Evolutionary conservation across 2,797 vertebrate species (phyloP), one percentile per base, ranked within the genome.

Genomic region (Urocyon cinereoargenteus): DNA sequence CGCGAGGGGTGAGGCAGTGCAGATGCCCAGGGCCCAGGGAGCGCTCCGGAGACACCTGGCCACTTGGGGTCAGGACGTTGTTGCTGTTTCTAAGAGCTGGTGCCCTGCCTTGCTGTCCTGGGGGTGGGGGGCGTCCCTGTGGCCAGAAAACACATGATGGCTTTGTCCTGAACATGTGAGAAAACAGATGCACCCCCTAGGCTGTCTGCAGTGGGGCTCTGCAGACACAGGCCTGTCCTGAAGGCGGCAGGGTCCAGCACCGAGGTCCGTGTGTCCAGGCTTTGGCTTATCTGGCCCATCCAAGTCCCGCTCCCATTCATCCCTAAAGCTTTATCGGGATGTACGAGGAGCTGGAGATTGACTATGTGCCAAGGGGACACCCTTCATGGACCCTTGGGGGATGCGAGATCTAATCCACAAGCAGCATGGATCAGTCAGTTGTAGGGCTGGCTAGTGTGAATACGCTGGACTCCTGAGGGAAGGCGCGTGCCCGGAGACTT

Each of bases 401-500:
- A 49, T 51, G 0, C 4, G 3, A 22, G 68, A 2, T 36, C 31
- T 40, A 16, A 51, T 8, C 40, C 19, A 16, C 68, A 12, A 28
- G 72, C 34, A 15, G 19, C 14, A 2, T 4, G 26, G 4, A 0
- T 36, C 68, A 26, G 68, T 15, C 28, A 12, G 6, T 3, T 0
- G 1, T 12, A 28, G 3, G 0, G 21, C 62, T 3, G 40, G 86
- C 64, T 18, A 1, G 66, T 3, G 81, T 34, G 40, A 31, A 2
- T 8, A 2, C 8, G 0, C 49, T 1, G 34, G 59, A 2, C 5
- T 15, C 4, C 55, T 0, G 1, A 26, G 45, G 49, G 45, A 14
- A 49, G 3, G 8, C 1, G 51, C 16, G 0, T 2, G 59, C 14
- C 34, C 10, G 19, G 90, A 51, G 51, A 28, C 45, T n/a, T 0